These are phyloP conservation scores for Ceuthmochares aereus DNA, from an alignment of 2,113 vertebrate genomes.

Conservation along the genomic window DNA sequence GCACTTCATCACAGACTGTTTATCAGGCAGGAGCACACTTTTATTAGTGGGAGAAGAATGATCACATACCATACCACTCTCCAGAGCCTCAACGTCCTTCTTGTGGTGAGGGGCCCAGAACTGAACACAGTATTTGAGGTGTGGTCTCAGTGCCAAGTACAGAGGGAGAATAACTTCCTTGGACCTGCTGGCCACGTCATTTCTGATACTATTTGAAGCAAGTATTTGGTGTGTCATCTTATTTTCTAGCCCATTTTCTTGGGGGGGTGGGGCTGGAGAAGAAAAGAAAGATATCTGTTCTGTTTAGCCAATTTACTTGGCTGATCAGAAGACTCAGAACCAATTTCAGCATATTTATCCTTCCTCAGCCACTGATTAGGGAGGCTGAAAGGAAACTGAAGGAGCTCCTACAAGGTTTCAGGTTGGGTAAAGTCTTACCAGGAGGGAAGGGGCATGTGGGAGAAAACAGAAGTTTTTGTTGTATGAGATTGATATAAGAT, in stretches of 20 bases:
- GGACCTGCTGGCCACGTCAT: no score
- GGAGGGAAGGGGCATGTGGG: not conserved
- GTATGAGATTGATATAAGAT: no score
- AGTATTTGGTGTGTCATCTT: not conserved
- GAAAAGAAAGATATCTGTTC: not conserved
- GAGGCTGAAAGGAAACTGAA: not conserved
- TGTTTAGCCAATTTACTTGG: not conserved
- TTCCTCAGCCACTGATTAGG: not conserved
- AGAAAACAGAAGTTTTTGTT: not conserved
- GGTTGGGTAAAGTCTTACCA: not conserved
- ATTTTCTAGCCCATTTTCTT: not conserved
- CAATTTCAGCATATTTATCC: not conserved
- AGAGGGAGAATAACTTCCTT: no score
- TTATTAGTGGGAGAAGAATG: not conserved
- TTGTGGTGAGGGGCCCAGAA: no score
- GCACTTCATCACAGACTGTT: not conserved
- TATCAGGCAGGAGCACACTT: not conserved
- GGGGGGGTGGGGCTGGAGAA: no score
- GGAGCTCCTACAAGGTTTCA: not conserved
- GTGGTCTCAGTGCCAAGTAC: no score
- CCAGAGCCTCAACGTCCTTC: no score
- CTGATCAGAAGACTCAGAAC: not conserved
- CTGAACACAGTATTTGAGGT: no score
- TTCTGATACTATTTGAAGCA: no score
- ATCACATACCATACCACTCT: no score